Conservation (phyloP, 2,797 vertebrate species). For the Apodemus agrarius region DNA sequence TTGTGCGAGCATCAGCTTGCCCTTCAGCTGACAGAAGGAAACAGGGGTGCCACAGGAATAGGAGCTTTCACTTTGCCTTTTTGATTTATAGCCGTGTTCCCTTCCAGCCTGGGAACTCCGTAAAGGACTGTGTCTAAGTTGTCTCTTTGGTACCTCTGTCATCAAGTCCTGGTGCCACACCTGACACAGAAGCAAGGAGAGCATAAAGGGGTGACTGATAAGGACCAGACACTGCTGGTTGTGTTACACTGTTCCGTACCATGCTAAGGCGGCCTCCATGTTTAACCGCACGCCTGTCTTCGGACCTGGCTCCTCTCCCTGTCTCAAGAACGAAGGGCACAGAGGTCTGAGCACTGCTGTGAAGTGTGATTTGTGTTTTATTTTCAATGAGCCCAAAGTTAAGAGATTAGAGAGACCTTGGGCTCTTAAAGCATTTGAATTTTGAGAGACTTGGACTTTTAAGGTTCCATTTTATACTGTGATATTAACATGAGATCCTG, state of each 20-base stretch:
- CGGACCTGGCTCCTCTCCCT: not conserved
- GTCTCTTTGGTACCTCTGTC: not conserved
- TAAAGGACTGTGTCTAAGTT: not conserved
- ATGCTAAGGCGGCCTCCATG: accelerated
- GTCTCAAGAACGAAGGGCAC: accelerated
- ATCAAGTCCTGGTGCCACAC: not conserved
- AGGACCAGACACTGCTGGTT: accelerated
- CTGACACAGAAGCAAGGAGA: not conserved
- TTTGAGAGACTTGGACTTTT: not conserved
- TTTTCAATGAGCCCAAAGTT: not conserved
- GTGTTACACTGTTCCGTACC: accelerated
- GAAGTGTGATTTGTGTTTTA: not conserved
- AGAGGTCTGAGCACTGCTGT: not conserved
- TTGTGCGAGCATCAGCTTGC: accelerated
- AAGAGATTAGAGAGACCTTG: not conserved
- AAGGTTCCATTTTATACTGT: not conserved
- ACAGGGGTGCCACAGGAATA: not conserved
- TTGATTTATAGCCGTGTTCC: not conserved
- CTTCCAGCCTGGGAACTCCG: not conserved
- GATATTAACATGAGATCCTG: not conserved
- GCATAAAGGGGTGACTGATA: not conserved
- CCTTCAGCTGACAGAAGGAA: not conserved
- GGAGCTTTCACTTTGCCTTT: not conserved
- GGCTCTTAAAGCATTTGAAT: not conserved
- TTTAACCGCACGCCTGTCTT: not conserved